phyloP scores from a whole-genome alignment of 2,797 vertebrate genomes.

The Pangasius krempfi region DNA sequence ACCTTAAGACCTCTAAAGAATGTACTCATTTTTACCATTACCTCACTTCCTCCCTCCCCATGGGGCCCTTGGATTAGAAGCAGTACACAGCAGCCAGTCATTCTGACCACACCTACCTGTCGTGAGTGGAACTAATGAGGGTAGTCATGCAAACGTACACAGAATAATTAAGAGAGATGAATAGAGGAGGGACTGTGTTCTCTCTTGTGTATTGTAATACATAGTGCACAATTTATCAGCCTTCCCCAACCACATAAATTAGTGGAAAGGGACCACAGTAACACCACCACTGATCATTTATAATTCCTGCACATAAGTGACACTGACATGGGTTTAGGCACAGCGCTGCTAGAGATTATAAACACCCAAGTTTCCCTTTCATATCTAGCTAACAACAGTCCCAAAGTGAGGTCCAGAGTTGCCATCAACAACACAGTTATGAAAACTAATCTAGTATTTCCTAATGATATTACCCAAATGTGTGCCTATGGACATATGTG shows the following conservation, averaged over 20 bases:
- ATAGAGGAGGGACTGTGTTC: background rate
- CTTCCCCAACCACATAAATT: background rate
- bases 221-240: background rate
- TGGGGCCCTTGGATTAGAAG: constrained; percentile 54
- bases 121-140: constrained; percentile 28
- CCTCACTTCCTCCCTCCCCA: constrained; percentile 63
- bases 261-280: background rate
- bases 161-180: background rate
- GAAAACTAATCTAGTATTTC: background rate
- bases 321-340: background rate
- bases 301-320: background rate
- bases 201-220: background rate
- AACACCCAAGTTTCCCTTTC: background rate
- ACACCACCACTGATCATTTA: background rate
- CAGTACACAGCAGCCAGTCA: constrained; percentile 34
- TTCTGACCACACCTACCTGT: constrained; percentile 33
- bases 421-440: background rate
- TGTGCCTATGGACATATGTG: background rate
- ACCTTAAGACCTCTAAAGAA: constrained; percentile 35
- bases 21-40: constrained; percentile 40
- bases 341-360: background rate
- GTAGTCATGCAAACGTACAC: constrained; percentile 30
- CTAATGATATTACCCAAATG: background rate
- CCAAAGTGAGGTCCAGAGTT: background rate
- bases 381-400: background rate